Evolutionary conservation across 2,797 vertebrate genomes (phyloP), one percentile per base, ranked within the genome.

Genomic region (Caiman crocodilus): DNA sequence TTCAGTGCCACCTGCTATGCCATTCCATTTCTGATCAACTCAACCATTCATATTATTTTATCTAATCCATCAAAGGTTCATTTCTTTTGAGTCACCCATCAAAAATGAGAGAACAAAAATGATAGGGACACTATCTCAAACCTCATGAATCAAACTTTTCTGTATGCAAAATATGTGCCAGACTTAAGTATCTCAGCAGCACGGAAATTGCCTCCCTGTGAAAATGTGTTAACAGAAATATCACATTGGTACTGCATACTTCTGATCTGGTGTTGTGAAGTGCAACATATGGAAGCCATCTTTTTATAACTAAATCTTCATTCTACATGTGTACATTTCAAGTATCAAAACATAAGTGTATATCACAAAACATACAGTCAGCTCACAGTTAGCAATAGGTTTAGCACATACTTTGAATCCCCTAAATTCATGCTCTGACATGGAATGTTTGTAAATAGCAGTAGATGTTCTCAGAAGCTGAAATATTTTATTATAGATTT

Each of bases 151-250:
- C 76, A 93, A 79, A 79, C 61, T 85, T 93, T 95, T 90, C 58
- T 92, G 87, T 93, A 89, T 81, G 85, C 86, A 78, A 90, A 96
- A 94, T 96, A 86, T 90, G 90, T 95, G 85, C 85, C 94, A 92
- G 90, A 87, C 93, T 93, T 95, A 61, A 93, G 63, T 85, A 73
- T 96, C 85, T 95, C 84, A 97, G 90, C 94, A 94, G 82, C 76
- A 61, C 87, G 92, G 91, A 96, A 97, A 97, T 96, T 96, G 94
- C 94, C 89, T 96, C 91, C 93, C 74, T 89, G 95, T 90, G 92
- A 94, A 96, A 97, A 96, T 88, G 93, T 92, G 94, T 96, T 97
- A 97, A 95, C 77, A 96, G 93, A 67, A 82, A 95, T 96, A 96
- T 89, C 95, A 55, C 84, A 85, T 96, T 90, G 82, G 93, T 88